These are phyloP conservation scores for human DNA, from an alignment of 2,113 vertebrate genomes.

Conservation along the genomic window GRCh38 chr15:79429501-79430000, in stretches of 20 bases:
- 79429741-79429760: not conserved
- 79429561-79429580: not conserved
- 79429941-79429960: not conserved
- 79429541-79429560: not conserved
- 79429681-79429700: fast-evolving
- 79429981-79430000: not conserved
- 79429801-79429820: too few species aligned
- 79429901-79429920: not conserved
- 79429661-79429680: not conserved
- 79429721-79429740: not conserved
- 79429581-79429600: too few species aligned
- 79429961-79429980: not conserved
- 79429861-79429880: not conserved
- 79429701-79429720: not conserved
- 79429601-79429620: not conserved
- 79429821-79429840: too few species aligned
- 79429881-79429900: fast-evolving
- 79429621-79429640: not conserved
- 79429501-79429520: not conserved
- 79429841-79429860: not conserved
- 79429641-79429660: not conserved
- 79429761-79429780: not conserved
- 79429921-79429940: not conserved
- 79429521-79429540: not conserved
- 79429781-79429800: not conserved